Evolutionary conservation across 2,888 invertebrate genomes (phyloP), one percentile per base, ranked within the genome.

Genomic region (Taphrorychus bicolor): DNA sequence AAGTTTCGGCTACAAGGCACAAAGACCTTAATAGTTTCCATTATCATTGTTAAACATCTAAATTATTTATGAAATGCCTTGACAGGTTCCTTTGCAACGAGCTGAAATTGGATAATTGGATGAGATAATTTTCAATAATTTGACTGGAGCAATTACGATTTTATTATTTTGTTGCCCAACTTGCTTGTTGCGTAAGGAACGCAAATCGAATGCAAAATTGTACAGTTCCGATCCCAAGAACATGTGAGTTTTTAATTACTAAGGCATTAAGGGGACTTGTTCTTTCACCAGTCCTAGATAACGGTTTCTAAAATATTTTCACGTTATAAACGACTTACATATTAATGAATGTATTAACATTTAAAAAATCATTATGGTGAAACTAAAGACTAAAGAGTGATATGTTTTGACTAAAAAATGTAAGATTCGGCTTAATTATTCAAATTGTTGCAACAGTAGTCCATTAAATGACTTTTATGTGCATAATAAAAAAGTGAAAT

Each of bases 91-190:
- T 52, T 23, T 23, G 52, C 21, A 52, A 22, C 23, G 2, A 23
- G n/a, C 11, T 22, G n/a, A 52, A 52, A 52, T 52, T 52, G 16
- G 22, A 21, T 54, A 54, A 54, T 54, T 54, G 40, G 54, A 54
- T 24, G n/a, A 17, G 40, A 40, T 54, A n/a, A n/a, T n/a, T n/a
- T n/a, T n/a, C n/a, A n/a, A n/a, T n/a, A 54, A 54, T 40, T 54
- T 24, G 23, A 40, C 54, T 3, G 22, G 11, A 32, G 40, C 54
- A 54, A 54, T 54, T 54, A 54, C 22, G 22, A 18, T 42, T 42
- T 42, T 57, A 57, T 18, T 59, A 23, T 59, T 48, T 45, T 54
- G 5, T 18, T 24, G 14, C 1, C 11, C 16, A 17, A 45, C 14
- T 45, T 17, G 18, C n/a, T n/a, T 18, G 45, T n/a, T 45, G 45